Percentiles rank a stretch among this genome's conserved stretches.
Conservation (phyloP, 1,140 invertebrate species). For the Sycophila sp. region DNA sequence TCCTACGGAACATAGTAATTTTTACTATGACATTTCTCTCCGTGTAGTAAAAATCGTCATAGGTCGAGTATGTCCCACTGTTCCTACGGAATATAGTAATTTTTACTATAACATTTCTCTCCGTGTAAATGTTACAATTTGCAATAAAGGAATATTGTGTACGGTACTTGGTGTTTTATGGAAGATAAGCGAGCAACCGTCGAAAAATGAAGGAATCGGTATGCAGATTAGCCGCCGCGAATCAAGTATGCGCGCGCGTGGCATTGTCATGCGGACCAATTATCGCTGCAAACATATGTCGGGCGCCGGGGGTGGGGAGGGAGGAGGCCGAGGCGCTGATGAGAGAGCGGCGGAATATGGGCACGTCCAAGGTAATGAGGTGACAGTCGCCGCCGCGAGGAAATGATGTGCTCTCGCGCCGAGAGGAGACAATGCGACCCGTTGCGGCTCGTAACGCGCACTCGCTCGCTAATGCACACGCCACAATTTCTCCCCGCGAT, state of each 20-base stretch:
- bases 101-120: no score
- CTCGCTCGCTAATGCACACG: no score
- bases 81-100: no score
- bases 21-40: no score
- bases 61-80: no score
- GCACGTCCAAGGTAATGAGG: conserved; percentile 56
- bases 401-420: background rate
- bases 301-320: conserved; percentile 42
- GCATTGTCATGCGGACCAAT: conserved; percentile 40
- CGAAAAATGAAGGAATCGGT: background rate
- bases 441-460: no score
- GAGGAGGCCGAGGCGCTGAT: conserved; percentile 47
- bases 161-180: no score
- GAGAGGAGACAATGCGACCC: background rate
- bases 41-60: no score
- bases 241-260: background rate
- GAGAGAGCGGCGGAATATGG: conserved; percentile 54
- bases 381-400: conserved; percentile 41
- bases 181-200: background rate
- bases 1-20: no score
- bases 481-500: no score
- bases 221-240: background rate
- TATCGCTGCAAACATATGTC: conserved; percentile 45
- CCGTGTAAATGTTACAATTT: no score
- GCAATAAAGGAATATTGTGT: no score